phyloP scores from a whole-genome alignment of 37 sponge, comb jelly and placozoan genomes.

The Lycopodina hypogea region DNA sequence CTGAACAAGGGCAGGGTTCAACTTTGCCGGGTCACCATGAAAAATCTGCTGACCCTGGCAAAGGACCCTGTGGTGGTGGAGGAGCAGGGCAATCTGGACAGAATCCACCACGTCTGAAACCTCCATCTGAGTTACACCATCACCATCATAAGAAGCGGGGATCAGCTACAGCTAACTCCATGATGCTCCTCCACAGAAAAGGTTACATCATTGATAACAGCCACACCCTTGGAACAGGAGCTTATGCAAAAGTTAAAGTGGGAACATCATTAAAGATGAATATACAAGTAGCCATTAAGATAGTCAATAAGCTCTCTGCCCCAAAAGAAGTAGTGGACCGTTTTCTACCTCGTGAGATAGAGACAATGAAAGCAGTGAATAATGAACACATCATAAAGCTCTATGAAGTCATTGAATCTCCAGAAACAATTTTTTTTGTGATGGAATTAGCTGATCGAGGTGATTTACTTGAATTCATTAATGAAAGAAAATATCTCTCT shows the following conservation, averaged over 20 bases:
- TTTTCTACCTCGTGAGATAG: conserved; percentile 90
- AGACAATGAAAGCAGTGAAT: conserved; percentile 47
- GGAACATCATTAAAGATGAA: conserved; percentile 50
- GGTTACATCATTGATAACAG: conserved; percentile 61
- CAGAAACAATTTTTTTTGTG: conserved; percentile 71
- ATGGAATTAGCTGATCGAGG: conserved; percentile 92
- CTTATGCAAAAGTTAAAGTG: conserved; percentile 91
- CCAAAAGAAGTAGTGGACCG: conserved; percentile 81
- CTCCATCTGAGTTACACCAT: background rate
- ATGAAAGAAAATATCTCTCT: conserved; percentile 56
- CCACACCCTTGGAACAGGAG: conserved; percentile 81
- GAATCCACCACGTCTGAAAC: background rate
- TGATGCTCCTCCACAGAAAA: conserved; percentile 39
- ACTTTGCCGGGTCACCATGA: background rate
- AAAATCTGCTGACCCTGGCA: background rate
- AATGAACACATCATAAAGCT: conserved; percentile 72
- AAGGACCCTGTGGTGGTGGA: background rate
- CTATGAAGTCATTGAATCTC: conserved; percentile 78
- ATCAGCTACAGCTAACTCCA: conserved; percentile 6
- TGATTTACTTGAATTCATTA: conserved; percentile 92
- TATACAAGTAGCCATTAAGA: conserved; percentile 84
- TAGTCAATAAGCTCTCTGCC: conserved; percentile 76
- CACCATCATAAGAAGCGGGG: conserved; percentile 7
- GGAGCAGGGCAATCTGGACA: background rate
- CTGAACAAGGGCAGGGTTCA: background rate